phyloP scores from a whole-genome alignment of 2,113 vertebrate species.

The Diadophis punctatus region DNA sequence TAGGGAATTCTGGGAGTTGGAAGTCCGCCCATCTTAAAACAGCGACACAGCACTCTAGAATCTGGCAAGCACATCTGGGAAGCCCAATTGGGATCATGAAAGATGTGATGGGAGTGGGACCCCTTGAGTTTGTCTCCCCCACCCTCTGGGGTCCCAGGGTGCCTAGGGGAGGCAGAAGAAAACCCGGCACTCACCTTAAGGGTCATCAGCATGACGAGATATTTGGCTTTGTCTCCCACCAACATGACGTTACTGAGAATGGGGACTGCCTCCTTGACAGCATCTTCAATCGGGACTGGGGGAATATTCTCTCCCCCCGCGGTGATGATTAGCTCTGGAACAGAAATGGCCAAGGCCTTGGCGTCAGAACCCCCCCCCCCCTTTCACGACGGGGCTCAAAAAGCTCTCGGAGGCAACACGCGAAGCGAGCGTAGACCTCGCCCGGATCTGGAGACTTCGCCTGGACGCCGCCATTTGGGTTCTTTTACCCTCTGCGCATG shows the following conservation, averaged over 20 bases:
- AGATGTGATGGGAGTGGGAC: background rate
- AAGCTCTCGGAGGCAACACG: no score
- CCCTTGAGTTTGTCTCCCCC: background rate
- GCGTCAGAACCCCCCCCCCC: background rate
- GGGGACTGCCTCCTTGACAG: conserved; percentile 82
- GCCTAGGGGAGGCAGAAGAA: background rate
- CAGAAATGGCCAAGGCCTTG: background rate
- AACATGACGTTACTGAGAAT: conserved; percentile 88
- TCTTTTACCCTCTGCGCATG: no score
- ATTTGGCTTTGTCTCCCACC: conserved; percentile 89
- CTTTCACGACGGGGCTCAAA: no score
- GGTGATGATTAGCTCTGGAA: conserved; percentile 89
- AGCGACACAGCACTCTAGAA: background rate
- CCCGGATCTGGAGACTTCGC: no score
- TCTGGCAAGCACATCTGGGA: background rate
- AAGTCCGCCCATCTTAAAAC: background rate
- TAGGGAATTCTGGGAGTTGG: background rate
- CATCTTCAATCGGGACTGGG: conserved; percentile 82
- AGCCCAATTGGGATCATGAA: background rate
- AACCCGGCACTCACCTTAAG: conserved; percentile 74
- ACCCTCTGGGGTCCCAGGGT: background rate
- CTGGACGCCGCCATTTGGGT: no score
- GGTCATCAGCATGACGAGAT: conserved; percentile 85
- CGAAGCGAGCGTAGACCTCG: no score
- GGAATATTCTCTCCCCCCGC: conserved; percentile 87